phyloP scores from a whole-genome alignment of 2,113 vertebrate genomes.

The Dasyprocta punctata region DNA sequence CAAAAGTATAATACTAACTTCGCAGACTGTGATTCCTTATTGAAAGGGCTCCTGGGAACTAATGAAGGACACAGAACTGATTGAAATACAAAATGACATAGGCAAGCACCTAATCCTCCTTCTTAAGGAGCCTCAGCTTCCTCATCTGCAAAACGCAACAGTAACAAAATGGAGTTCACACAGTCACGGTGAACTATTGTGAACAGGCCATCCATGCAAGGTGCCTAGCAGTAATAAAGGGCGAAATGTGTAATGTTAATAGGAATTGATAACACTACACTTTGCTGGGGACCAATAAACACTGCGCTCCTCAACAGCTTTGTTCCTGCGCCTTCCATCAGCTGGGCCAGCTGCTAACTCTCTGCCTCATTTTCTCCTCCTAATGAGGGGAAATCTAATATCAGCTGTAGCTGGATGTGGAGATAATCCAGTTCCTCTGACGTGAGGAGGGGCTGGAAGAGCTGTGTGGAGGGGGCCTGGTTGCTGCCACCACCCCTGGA shows the following conservation, averaged over 20 bases:
- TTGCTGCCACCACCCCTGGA: background rate
- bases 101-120: no score
- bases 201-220: no score
- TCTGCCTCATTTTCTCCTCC: constrained; percentile 47
- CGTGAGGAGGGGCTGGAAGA: background rate
- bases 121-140: background rate
- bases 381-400: constrained; percentile 57
- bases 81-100: background rate
- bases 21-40: background rate
- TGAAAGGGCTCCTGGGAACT: background rate
- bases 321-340: background rate
- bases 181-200: fast-evolving
- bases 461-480: background rate
- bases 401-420: constrained; percentile 49
- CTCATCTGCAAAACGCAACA: background rate
- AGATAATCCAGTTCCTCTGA: background rate
- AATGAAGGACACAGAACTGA: background rate
- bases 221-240: background rate
- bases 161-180: fast-evolving
- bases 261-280: background rate
- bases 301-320: background rate
- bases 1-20: background rate
- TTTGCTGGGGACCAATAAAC: background rate
- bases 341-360: constrained; percentile 1
- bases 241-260: background rate